Percentiles rank a stretch among this genome's conserved stretches.
phyloP scores from a whole-genome alignment of 1,140 invertebrate genomes.

The Brachionus plicatilis region DNA sequence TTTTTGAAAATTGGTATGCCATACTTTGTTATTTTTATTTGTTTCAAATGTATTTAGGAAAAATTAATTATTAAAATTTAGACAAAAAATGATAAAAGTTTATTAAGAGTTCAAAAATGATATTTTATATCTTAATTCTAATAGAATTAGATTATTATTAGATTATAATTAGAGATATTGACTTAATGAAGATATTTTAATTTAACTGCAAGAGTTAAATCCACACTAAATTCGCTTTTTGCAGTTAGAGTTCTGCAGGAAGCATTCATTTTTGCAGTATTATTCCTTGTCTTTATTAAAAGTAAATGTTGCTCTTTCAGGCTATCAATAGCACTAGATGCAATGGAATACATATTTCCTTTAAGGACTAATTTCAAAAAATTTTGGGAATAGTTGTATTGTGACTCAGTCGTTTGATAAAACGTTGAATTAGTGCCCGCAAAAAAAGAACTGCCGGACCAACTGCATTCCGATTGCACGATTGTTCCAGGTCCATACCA shows the following conservation, averaged over 20 bases:
- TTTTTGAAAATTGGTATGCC: too few species aligned
- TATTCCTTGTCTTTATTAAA: neutral
- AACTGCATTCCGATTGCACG: neutral
- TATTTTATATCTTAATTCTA: too few species aligned
- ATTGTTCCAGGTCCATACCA: neutral
- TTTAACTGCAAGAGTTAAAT: neutral
- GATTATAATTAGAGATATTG: too few species aligned
- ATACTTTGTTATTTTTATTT: too few species aligned
- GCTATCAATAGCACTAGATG: neutral
- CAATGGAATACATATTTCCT: neutral
- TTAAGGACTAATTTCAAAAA: neutral
- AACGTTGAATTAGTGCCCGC: neutral
- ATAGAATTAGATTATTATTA: too few species aligned
- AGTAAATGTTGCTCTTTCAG: neutral
- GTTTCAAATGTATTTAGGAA: too few species aligned
- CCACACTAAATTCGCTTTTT: neutral
- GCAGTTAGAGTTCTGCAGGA: neutral
- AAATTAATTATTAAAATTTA: too few species aligned
- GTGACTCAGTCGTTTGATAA: neutral
- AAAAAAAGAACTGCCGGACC: neutral
- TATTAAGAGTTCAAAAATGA: too few species aligned
- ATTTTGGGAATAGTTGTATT: neutral
- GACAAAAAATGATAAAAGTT: too few species aligned
- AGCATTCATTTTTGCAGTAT: neutral
- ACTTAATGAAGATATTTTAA: slow-evolving; percentile 4